These are phyloP conservation scores for Gobio occitaniae DNA, from an alignment of 2,797 vertebrate species.

Conservation along the genomic window DNA sequence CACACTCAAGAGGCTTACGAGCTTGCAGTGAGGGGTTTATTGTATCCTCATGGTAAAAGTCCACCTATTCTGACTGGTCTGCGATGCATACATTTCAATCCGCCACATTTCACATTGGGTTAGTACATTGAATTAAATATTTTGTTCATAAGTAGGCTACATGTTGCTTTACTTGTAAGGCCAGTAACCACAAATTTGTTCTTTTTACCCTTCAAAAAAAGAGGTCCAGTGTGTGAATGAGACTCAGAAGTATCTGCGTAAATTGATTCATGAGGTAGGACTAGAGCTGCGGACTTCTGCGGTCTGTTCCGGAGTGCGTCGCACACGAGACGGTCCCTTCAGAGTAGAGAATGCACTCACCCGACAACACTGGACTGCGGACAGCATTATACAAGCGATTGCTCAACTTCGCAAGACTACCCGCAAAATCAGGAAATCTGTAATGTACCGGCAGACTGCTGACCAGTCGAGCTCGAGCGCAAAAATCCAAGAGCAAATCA, in stretches of 20 bases:
- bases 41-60: constrained; percentile 87
- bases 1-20: constrained; percentile 92
- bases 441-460: background rate
- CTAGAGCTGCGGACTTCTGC: constrained; percentile 90
- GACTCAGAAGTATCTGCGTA: constrained; percentile 89
- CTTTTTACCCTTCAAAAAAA: constrained; percentile 44
- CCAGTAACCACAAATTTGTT: background rate
- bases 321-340: constrained; percentile 87
- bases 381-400: constrained; percentile 78
- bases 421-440: constrained; percentile 51
- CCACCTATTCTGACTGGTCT: constrained; percentile 85
- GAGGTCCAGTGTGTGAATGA: constrained; percentile 95
- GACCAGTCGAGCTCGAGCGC: background rate
- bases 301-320: constrained; percentile 84
- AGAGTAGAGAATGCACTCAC: constrained; percentile 83
- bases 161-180: background rate
- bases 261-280: constrained; percentile 90
- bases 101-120: constrained; percentile 92
- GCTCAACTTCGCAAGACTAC: constrained; percentile 59
- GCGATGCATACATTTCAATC: constrained; percentile 83
- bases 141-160: background rate
- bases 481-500: constrained; percentile 1
- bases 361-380: constrained; percentile 83
- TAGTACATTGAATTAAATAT: constrained; percentile 54
- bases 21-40: constrained; percentile 84